Conservation (phyloP, 2,888 invertebrate genomes). For the Deroplatys truncata region DNA sequence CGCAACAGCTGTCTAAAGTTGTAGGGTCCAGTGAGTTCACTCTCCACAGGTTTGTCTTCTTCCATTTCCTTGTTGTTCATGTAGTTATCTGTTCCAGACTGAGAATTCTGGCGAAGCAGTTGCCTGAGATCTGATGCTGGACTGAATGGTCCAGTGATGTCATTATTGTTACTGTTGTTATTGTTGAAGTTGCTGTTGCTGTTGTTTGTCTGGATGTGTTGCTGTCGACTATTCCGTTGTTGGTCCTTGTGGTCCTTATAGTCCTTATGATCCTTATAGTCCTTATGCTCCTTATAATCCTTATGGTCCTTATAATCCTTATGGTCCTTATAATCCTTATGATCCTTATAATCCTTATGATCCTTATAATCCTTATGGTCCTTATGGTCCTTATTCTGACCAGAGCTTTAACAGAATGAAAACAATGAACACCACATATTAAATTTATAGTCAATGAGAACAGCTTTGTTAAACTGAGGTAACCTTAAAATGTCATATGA, state of each 20-base stretch:
- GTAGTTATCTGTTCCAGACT: slow-evolving; percentile 34
- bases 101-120: slow-evolving; percentile 42
- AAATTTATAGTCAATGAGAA: too few species aligned
- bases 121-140: slow-evolving; percentile 50
- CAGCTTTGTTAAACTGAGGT: too few species aligned
- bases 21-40: slow-evolving; percentile 60
- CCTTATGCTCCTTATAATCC: too few species aligned
- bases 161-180: slow-evolving; percentile 8
- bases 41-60: slow-evolving; percentile 14
- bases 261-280: too few species aligned
- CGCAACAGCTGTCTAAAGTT: slow-evolving; percentile 62
- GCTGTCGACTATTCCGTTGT: neutral
- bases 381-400: too few species aligned
- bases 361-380: too few species aligned
- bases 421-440: too few species aligned
- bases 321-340: too few species aligned
- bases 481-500: too few species aligned
- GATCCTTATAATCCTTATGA: neutral
- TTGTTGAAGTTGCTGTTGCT: neutral
- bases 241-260: neutral
- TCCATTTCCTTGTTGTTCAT: slow-evolving; percentile 42
- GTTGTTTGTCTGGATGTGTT: neutral
- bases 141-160: slow-evolving; percentile 41
- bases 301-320: neutral
- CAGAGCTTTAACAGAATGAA: too few species aligned